These are phyloP conservation scores for Notoglanidium macrostoma DNA, from an alignment of 2,797 vertebrate species.

Conservation along the genomic window DNA sequence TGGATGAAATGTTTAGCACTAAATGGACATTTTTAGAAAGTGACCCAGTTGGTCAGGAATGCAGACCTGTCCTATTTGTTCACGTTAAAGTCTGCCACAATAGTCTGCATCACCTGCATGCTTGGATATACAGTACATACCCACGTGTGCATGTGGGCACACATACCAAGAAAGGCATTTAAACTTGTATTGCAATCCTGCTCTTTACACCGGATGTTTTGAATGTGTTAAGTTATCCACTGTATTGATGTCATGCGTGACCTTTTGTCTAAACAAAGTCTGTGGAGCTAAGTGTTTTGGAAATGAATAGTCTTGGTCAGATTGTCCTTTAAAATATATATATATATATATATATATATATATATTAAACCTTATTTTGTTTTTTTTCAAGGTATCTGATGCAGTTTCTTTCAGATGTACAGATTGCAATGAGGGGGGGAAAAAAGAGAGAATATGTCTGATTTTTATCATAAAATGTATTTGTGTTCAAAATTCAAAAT, in stretches of 20 bases:
- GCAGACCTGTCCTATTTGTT: constrained; percentile 32
- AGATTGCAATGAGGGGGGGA: constrained; percentile 67
- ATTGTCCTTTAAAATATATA: constrained; percentile 63
- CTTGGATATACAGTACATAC: constrained; percentile 69
- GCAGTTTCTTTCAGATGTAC: constrained; percentile 77
- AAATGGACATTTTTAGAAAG: constrained; percentile 32
- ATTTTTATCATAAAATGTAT: constrained; percentile 81
- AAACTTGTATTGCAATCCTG: constrained; percentile 69
- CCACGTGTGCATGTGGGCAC: constrained; percentile 42
- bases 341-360: constrained; percentile 10
- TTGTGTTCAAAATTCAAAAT: constrained; percentile 73
- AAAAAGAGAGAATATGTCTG: constrained; percentile 63
- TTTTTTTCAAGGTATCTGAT: constrained; percentile 74
- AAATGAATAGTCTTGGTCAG: constrained; percentile 69
- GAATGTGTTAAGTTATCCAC: constrained; percentile 76
- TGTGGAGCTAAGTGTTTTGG: constrained; percentile 72
- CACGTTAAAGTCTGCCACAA: constrained; percentile 35
- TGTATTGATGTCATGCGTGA: constrained; percentile 82
- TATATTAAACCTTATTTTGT: constrained; percentile 34
- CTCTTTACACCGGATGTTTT: constrained; percentile 71
- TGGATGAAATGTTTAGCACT: constrained; percentile 35
- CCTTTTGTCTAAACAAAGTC: constrained; percentile 70
- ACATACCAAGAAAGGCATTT: constrained; percentile 56
- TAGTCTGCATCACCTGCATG: constrained; percentile 72
- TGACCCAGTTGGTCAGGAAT: constrained; percentile 21